Base-by-base conservation (phyloP, 1,140 invertebrate species). In the Chionoecetes opilio region DNA sequence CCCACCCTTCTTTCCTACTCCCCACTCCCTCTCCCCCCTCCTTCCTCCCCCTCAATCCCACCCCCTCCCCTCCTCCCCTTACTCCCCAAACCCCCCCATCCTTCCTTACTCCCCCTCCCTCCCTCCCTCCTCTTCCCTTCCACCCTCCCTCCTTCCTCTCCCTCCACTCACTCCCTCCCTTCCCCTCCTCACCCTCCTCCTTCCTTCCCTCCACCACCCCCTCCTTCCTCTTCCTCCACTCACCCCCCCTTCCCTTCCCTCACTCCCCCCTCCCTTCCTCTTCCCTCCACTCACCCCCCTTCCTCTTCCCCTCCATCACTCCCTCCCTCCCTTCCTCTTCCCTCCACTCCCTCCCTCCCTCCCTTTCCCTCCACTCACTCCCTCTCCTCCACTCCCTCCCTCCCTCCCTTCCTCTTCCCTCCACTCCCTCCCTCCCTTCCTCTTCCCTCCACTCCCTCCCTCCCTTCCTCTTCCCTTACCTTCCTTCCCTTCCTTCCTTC, bases 111-210 rank as follows among this genome's bases (percentile, higher is more conserved):
- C 63, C 26, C 0, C n/a, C 63, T n/a, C 11, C n/a, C 85, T 87
- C 31, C 35, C 86, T 87, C 86, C 35, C 86, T 87, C 85, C 34
- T 31, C 34, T 31, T 87, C 85, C 34, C 85, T 87, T 26, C 26
- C 38, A 6, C 38, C 21, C 46, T 53, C 46, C 21, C 46, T 53
- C 46, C 21, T 17, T 53, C 46, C 21, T 17, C 21, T 17, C 21
- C 46, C 21, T 17, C 21, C 46, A 14, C 46, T 53, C 46, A 14
- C 46, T 53, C 46, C 21, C 46, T 53, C 6, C 21, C 14, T 5
- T 14, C 14, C 5, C 41, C 14, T 5, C 41, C 14, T 14, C 14
- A 5, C 14, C 41, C 14, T 14, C 14, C 41, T 46, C 41, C 14
- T 14, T 46, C 41, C 14, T 14, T 46, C 41, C 26, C 82, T 84